Conservation (phyloP, 2,113 vertebrate genomes). For the Phyllostomus hastatus region DNA sequence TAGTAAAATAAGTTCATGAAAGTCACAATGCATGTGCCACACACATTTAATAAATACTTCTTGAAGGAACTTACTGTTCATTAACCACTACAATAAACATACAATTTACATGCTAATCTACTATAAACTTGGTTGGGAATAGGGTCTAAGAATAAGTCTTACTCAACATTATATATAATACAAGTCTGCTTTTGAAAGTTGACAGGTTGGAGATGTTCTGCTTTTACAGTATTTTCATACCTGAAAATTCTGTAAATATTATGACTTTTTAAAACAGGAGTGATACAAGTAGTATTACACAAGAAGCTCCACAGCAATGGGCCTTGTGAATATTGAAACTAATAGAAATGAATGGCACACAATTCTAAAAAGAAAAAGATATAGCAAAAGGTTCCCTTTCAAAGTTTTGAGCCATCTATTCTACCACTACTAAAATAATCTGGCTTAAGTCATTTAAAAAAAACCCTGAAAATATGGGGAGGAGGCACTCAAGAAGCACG, state of each 20-base stretch:
- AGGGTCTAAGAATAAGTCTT: background rate
- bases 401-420: background rate
- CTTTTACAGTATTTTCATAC: constrained; percentile 22
- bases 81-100: background rate
- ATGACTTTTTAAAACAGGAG: background rate
- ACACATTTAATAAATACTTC: background rate
- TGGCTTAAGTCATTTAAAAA: background rate
- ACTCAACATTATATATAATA: background rate
- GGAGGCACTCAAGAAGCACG: constrained; percentile 8
- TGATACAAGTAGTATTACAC: background rate
- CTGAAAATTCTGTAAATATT: background rate
- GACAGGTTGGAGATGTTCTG: background rate
- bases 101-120: background rate
- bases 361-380: constrained; percentile 7
- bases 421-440: background rate
- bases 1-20: background rate
- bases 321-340: background rate
- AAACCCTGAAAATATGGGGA: background rate
- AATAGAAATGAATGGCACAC: background rate
- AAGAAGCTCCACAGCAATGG: background rate
- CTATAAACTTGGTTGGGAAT: background rate
- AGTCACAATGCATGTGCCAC: background rate
- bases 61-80: constrained; percentile 5
- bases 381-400: background rate
- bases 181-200: background rate